A percentile compares a stretch with the other conserved stretches of the same genome.
These are phyloP conservation scores for Auanema sp. DNA, from an alignment of 2,888 invertebrate genomes.

Conservation along the genomic window DNA sequence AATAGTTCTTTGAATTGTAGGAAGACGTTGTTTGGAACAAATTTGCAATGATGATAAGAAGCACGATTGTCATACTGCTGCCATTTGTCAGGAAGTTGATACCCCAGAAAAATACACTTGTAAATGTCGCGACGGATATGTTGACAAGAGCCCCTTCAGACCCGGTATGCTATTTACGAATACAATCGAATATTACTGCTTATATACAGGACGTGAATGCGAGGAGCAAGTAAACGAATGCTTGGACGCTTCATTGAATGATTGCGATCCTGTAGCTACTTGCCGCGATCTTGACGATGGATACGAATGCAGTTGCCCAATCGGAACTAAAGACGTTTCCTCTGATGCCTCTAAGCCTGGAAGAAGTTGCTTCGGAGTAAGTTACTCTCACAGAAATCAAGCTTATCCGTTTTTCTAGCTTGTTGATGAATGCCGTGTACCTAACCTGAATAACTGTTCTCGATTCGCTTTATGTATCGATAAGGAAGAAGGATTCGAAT, in stretches of 20 bases:
- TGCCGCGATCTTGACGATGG: constrained; percentile 52
- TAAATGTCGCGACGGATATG: constrained; percentile 80
- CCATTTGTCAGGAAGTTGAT: constrained; percentile 51
- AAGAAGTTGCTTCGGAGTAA: constrained; percentile 32
- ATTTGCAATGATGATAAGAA: constrained; percentile 51
- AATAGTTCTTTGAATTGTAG: constrained; percentile 5
- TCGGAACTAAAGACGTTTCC: constrained; percentile 53
- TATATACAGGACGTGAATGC: constrained; percentile 34
- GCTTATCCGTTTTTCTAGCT: constrained; percentile 11
- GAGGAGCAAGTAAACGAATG: constrained; percentile 56
- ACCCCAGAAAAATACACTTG: constrained; percentile 68
- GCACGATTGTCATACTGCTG: constrained; percentile 58
- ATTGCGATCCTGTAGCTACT: constrained; percentile 51
- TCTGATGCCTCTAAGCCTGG: constrained; percentile 51
- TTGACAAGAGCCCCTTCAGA: constrained; percentile 68
- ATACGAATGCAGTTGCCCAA: constrained; percentile 49
- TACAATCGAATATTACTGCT: not conserved
- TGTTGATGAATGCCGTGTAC: constrained; percentile 57
- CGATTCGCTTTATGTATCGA: constrained; percentile 59
- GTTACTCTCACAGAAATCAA: not conserved
- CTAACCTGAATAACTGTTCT: constrained; percentile 56
- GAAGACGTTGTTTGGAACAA: constrained; percentile 40
- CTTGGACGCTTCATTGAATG: constrained; percentile 45
- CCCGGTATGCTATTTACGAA: constrained; percentile 19
- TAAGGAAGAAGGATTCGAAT: constrained; percentile 54